Evolutionary conservation across 2,888 invertebrate genomes (phyloP).

Genomic region (Dastarcus helophoroides): DNA sequence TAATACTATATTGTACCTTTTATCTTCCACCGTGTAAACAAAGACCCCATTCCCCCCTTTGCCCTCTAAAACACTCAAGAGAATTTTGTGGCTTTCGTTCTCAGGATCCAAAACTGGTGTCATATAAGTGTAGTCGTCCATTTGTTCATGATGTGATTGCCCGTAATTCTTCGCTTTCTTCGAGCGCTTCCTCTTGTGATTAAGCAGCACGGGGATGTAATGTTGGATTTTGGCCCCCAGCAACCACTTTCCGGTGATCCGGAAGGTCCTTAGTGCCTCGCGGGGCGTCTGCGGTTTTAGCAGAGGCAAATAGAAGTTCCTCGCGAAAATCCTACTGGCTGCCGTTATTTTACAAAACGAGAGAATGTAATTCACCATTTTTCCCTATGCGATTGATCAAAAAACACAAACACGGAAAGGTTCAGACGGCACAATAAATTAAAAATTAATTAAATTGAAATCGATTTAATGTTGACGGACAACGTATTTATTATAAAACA

Average conservation of each 20-base stretch:
- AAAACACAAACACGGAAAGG: no score
- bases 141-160: conserved; percentile 52
- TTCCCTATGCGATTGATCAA: no score
- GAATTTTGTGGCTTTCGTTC: conserved; percentile 50
- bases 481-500: no score
- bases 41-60: conserved; percentile 49
- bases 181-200: conserved; percentile 33
- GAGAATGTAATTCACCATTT: conserved; percentile 35
- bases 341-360: conserved; percentile 72
- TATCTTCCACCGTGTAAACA: conserved; percentile 65
- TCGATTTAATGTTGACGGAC: no score
- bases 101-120: conserved; percentile 60
- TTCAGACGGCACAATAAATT: no score
- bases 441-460: no score
- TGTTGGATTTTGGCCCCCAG: conserved; percentile 67
- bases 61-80: conserved; percentile 49
- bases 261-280: conserved; percentile 68
- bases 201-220: conserved; percentile 65
- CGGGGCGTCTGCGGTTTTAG: conserved; percentile 72
- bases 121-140: conserved; percentile 63
- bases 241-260: conserved; percentile 65
- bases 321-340: conserved; percentile 66
- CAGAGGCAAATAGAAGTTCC: conserved; percentile 73
- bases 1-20: conserved; percentile 62
- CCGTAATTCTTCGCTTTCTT: conserved; percentile 42